phyloP scores from a whole-genome alignment of 1,140 invertebrate genomes.

The Augochlora pura region DNA sequence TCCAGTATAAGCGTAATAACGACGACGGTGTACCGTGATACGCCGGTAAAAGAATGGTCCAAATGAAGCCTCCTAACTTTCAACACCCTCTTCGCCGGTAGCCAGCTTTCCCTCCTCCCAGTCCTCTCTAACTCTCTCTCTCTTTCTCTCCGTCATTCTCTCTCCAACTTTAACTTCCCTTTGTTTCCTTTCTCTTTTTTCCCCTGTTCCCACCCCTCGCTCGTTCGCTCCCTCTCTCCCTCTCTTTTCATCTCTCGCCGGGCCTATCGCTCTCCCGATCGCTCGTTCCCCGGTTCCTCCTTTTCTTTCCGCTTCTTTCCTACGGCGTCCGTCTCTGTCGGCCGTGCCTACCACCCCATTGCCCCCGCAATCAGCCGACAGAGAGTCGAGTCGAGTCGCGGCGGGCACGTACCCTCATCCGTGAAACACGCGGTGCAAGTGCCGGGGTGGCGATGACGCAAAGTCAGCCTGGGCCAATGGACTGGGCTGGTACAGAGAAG shows the following conservation, averaged over 20 bases:
- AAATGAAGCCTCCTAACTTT: constrained; percentile 79
- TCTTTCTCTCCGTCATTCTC: not conserved
- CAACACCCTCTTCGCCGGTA: constrained; percentile 68
- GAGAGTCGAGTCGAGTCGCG: constrained; percentile 33
- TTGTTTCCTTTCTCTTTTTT: constrained; percentile 20
- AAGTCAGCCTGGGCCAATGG: constrained; percentile 78
- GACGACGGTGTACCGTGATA: constrained; percentile 38
- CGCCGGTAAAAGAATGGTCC: constrained; percentile 71
- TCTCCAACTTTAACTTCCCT: not conserved
- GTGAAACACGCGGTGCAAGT: constrained; percentile 66
- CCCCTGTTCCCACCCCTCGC: constrained; percentile 14
- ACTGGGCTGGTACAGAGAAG: constrained; percentile 68
- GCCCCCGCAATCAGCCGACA: constrained; percentile 49
- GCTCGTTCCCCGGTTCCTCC: not conserved
- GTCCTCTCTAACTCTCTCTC: not conserved
- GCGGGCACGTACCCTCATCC: constrained; percentile 48
- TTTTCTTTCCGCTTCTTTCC: not conserved
- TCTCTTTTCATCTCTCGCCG: not conserved
- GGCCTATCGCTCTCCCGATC: constrained; percentile 30
- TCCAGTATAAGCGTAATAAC: constrained; percentile 54
- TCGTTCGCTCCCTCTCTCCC: constrained; percentile 27
- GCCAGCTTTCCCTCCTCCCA: constrained; percentile 8
- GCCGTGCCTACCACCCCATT: constrained; percentile 9
- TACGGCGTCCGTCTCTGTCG: constrained; percentile 15
- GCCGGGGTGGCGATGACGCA: constrained; percentile 70